phyloP scores from a whole-genome alignment of 1,140 invertebrate species.

The Camponotus floridanus region DNA sequence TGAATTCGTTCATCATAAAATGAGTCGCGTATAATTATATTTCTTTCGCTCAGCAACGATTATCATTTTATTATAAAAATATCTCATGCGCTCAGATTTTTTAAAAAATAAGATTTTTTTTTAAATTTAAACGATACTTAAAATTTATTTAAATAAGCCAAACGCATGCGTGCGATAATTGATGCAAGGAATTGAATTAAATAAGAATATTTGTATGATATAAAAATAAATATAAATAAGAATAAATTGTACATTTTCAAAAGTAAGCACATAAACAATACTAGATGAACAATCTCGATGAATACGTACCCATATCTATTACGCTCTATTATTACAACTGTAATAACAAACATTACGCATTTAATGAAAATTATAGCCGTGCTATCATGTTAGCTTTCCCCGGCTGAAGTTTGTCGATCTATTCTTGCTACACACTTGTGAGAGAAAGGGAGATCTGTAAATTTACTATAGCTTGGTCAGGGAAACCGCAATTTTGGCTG shows the following conservation, averaged over 20 bases:
- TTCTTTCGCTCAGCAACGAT: background rate
- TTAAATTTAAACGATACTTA: background rate
- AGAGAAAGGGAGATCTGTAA: constrained; percentile 55
- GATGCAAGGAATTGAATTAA: background rate
- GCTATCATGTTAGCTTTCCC: constrained; percentile 43
- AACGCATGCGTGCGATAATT: too few species aligned
- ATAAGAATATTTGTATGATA: background rate
- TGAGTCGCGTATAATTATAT: constrained; percentile 18
- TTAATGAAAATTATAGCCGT: constrained; percentile 54
- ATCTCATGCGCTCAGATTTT: background rate
- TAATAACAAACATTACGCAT: constrained; percentile 28
- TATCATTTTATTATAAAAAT: background rate
- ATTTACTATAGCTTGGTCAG: constrained; percentile 53
- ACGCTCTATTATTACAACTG: background rate
- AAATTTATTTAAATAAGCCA: constrained; percentile 2
- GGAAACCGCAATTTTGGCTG: constrained; percentile 68
- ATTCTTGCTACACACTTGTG: constrained; percentile 41
- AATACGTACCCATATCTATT: background rate
- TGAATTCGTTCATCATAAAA: constrained; percentile 33
- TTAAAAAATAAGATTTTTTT: constrained; percentile 6
- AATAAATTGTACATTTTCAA: background rate
- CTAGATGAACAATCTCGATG: background rate
- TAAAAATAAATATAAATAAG: background rate
- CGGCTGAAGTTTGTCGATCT: constrained; percentile 54
- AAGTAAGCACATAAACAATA: constrained; percentile 7